phyloP scores from a whole-genome alignment of 2,888 invertebrate species.

The Himalopsyche tibetana region DNA sequence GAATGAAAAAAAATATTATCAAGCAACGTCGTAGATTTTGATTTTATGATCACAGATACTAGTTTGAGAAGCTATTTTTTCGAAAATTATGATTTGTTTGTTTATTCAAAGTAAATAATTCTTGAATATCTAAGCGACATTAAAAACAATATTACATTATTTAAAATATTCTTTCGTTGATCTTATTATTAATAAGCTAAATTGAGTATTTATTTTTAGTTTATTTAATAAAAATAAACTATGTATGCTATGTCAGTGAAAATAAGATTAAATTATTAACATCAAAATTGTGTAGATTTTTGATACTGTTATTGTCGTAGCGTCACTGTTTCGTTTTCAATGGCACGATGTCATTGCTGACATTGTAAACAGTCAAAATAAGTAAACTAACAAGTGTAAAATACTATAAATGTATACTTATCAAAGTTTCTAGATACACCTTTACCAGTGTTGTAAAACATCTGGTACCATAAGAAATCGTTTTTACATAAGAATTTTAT shows the following conservation, averaged over 20 bases:
- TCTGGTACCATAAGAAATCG: too few relatives aligned
- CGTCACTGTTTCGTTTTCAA: neutral
- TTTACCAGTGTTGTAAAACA: neutral
- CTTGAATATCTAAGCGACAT: too few relatives aligned
- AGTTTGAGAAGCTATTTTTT: slow-evolving; percentile 1
- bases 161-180: too few relatives aligned
- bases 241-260: too few relatives aligned
- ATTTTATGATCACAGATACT: neutral
- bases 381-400: neutral
- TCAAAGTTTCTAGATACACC: neutral
- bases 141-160: too few relatives aligned
- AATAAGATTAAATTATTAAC: too few relatives aligned
- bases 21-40: neutral
- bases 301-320: neutral
- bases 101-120: too few relatives aligned
- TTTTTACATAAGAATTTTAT: too few relatives aligned
- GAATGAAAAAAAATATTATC: neutral
- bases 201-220: too few relatives aligned
- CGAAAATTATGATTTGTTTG: too few relatives aligned
- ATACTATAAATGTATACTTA: neutral
- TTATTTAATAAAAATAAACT: too few relatives aligned
- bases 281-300: neutral
- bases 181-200: too few relatives aligned
- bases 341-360: neutral
- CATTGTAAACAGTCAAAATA: neutral